Conservation (phyloP, 2,113 vertebrate species). For the Ophthalmolycus amberensis region DNA sequence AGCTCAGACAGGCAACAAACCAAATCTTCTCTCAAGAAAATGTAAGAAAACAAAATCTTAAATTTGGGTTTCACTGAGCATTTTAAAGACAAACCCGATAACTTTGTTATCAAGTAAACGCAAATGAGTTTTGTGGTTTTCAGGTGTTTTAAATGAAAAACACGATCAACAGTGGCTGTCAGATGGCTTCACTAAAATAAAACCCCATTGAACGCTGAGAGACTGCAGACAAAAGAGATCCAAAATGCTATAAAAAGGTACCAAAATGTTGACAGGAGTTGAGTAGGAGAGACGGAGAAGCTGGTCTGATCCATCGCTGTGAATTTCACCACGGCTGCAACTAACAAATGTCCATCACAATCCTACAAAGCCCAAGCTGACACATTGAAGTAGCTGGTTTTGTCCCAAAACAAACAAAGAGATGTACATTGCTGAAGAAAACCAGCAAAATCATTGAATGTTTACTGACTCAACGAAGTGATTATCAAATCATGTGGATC, state of each 20-base stretch:
- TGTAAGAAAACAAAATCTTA: not conserved
- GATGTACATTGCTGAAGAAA: not conserved
- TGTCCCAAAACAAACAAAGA: not conserved
- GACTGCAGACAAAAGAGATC: not conserved
- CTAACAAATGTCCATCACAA: not conserved
- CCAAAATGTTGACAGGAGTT: not conserved
- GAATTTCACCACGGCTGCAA: not conserved
- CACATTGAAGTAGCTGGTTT: not conserved
- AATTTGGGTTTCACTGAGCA: not conserved
- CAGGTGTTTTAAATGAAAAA: not conserved
- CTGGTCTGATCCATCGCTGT: slow-evolving; percentile 1
- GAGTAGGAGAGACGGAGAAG: slow-evolving; percentile 1
- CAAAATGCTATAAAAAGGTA: not conserved
- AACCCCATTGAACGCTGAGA: not conserved
- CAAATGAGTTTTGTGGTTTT: not conserved
- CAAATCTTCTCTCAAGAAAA: no score
- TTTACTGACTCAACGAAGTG: not conserved
- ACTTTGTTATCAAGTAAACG: not conserved
- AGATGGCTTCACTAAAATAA: not conserved
- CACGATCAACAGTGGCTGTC: not conserved
- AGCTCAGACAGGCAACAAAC: not conserved
- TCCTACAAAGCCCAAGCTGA: not conserved
- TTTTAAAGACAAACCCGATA: not conserved
- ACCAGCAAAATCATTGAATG: not conserved
- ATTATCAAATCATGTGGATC: not conserved